phyloP scores from a whole-genome alignment of 2,113 vertebrate species.

The Myotis lucifugus region DNA sequence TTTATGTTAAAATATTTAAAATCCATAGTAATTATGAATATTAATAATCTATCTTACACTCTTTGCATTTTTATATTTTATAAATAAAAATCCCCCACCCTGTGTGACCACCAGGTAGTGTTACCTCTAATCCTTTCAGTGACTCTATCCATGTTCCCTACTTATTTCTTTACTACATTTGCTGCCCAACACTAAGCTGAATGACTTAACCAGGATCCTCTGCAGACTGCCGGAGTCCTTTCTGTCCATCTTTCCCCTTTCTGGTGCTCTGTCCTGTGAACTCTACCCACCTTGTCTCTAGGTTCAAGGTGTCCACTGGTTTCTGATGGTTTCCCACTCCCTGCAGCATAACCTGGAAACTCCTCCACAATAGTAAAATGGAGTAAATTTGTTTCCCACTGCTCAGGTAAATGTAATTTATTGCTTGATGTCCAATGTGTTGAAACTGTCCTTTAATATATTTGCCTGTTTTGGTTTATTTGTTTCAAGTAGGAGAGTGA shows the following conservation, averaged over 20 bases:
- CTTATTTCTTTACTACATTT: background rate
- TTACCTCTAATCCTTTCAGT: background rate
- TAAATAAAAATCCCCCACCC: background rate
- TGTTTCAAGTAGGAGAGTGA: background rate
- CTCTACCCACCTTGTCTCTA: background rate
- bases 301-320: background rate
- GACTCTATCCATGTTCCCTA: background rate
- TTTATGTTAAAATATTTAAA: background rate
- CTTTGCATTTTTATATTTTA: background rate
- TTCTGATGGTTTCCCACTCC: background rate
- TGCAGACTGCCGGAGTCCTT: background rate
- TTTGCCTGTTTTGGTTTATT: background rate
- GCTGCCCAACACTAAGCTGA: background rate
- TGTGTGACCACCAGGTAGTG: background rate
- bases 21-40: background rate
- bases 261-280: background rate
- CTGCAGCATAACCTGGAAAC: background rate
- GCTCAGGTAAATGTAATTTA: background rate
- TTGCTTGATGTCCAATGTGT: background rate
- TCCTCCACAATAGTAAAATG: background rate
- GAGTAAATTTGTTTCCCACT: background rate
- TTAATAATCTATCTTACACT: background rate
- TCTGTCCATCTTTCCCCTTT: background rate
- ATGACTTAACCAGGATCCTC: background rate
- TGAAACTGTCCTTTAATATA: background rate